Conservation (phyloP, 2,797 vertebrate species). For the Octomys mimax region DNA sequence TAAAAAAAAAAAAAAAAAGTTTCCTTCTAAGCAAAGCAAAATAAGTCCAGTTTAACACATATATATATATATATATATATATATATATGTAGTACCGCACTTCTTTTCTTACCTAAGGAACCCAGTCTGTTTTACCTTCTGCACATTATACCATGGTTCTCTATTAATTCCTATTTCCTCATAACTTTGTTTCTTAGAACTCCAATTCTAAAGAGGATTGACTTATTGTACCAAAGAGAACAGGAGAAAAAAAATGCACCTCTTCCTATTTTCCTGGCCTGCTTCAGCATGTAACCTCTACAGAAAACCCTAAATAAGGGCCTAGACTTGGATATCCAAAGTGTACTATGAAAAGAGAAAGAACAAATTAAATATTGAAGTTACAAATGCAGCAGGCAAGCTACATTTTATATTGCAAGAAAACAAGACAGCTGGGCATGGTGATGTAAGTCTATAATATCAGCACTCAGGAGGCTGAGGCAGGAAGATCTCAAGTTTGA, state of each 20-base stretch:
- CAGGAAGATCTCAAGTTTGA: not conserved
- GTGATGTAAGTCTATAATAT: not conserved
- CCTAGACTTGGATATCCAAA: not conserved
- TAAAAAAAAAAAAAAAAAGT: not conserved
- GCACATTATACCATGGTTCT: not conserved
- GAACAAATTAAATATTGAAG: not conserved
- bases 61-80: no score
- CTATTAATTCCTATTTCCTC: not conserved
- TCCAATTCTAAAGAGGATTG: conserved; percentile 10
- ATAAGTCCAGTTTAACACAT: not conserved
- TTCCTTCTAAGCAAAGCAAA: conserved; percentile 19
- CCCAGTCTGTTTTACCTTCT: conserved; percentile 6
- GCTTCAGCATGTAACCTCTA: not conserved
- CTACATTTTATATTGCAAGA: conserved; percentile 12
- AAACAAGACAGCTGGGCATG: not conserved
- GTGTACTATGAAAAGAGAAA: conserved; percentile 12
- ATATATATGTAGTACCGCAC: not conserved
- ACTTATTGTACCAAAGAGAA: not conserved
- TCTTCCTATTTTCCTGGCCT: not conserved
- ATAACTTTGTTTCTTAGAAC: not conserved
- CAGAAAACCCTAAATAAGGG: not conserved
- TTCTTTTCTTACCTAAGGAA: not conserved
- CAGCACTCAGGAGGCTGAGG: not conserved
- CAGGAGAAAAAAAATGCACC: not conserved
- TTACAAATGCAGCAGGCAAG: not conserved